Evolutionary conservation across 2,113 vertebrate species (phyloP), one percentile per base, ranked within the genome.

Genomic region (Barbus barbus): DNA sequence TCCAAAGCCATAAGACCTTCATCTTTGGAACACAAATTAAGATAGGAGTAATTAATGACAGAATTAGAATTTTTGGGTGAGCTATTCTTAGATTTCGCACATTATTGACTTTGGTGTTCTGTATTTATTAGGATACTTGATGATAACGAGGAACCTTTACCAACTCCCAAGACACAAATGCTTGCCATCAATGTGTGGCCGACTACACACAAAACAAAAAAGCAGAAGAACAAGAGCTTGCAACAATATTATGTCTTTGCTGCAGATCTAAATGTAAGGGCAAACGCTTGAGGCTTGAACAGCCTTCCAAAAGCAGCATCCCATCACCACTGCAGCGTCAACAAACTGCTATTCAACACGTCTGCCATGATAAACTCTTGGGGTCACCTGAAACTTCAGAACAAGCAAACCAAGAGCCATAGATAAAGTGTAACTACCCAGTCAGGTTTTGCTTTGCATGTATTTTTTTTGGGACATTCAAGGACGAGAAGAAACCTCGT

Each of bases 171-270:
- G 26, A 58, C 36, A 14, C 24, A 60, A 24, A 46, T 44, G 41
- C 53, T 85, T 28, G 81, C 86, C n/a, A 53, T 89, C 61, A 85
- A 26, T 3, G 88, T 89, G 18, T 89, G 88, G 88, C 88, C 88
- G 3, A 78, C 84, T 1, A 46, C 69, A n/a, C 13, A 85, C 58
- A 79, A 82, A 81, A 48, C 41, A n/a, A 58, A 80, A 26, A 38
- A 76, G 51, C 7, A 22, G 26, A 84, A 51, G 33, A 58, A 33
- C 13, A 8, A 38, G 20, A 26, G 20, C 1, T 9, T 67, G 8
- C 65, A 53, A 6, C 28, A 71, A 4, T n/a, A n/a, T 33, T 36
- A 7, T 16, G 56, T 31, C 36, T 85, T 31, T 83, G 83, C 81
- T 87, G 72, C 83, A 71, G 53, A 3, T 20, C 44, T 58, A 65